Base-by-base conservation (phyloP, 1,140 invertebrate species). In the Patella vulgata region DNA sequence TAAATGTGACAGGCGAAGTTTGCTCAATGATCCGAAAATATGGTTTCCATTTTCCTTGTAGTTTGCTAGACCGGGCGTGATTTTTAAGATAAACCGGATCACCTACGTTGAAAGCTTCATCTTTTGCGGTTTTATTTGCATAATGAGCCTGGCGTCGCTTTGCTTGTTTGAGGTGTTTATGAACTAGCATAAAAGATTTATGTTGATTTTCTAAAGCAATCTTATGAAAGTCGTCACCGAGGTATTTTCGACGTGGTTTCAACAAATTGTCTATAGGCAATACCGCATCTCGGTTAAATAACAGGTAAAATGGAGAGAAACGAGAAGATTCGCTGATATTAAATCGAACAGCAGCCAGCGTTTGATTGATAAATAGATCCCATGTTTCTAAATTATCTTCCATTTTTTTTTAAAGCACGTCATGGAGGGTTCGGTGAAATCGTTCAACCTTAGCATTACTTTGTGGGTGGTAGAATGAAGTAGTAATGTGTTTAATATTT, bases 191-290 rank as follows among this genome's bases (percentile, higher is more conserved):
- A 33, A 69, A 69, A 17, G 52, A n/a, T 51, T 54, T 58, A 51
- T 68, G 60, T 42, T 59, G 56, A 55, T 63, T 5, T 57, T 63
- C 40, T 0, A 68, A 27, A 0, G 58, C 53, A 30, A 63, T 55
- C 46, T 63, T 36, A 31, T 60, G 52, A 14, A n/a, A 17, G 6
- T 59, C 50, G n/a, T 68, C 66, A 19, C 56, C 61, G 6, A 31
- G 1, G 40, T 63, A 68, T 47, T 56, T 59, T 11, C 44, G 21
- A 21, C 61, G 28, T 8, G 52, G 56, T 43, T 51, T 50, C 14
- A 68, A 30, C 17, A 68, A n/a, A 27, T 48, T 59, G 27, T 68
- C 66, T 2, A 63, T 19, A 2, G 56, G 66, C 3, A 68, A 42
- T 2, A 63, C 43, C 0, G 36, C 40, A 36, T 68, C 61, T 21